These are phyloP conservation scores for Oreochromis tanganicae DNA, from an alignment of 2,113 vertebrate species.

Conservation along the genomic window DNA sequence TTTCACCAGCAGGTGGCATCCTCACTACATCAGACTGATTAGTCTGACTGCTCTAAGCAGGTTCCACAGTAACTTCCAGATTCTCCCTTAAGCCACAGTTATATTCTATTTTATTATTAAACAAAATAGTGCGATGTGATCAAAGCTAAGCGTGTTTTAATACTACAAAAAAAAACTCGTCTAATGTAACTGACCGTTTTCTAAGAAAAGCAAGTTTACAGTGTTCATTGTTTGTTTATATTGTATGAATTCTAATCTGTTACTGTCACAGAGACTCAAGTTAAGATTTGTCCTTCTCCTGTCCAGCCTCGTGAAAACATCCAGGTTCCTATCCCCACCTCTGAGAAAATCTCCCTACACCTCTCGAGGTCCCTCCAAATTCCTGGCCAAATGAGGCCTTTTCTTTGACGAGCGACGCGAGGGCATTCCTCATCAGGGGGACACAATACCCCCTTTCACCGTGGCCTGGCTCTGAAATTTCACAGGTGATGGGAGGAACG, in stretches of 20 bases:
- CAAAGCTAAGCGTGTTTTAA: neutral
- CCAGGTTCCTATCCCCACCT: conserved; percentile 50
- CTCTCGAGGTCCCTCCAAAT: conserved; percentile 92
- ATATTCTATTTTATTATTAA: neutral
- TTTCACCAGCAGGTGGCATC: conserved; percentile 76
- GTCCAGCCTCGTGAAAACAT: conserved; percentile 51
- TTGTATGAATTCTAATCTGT: neutral
- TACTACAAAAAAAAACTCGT: neutral
- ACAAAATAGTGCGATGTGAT: neutral
- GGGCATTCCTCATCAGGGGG: conserved; percentile 83
- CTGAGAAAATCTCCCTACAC: conserved; percentile 67
- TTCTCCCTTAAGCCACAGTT: neutral
- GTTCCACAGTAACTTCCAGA: neutral
- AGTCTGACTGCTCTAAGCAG: neutral
- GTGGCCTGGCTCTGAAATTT: conserved; percentile 84
- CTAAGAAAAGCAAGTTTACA: neutral
- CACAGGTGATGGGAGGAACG: conserved; percentile 92
- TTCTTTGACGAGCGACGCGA: conserved; percentile 80
- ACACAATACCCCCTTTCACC: conserved; percentile 95
- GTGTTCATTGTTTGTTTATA: neutral
- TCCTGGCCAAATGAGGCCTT: conserved; percentile 91
- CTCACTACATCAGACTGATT: conserved; percentile 43
- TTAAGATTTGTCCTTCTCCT: neutral
- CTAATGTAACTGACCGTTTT: neutral
- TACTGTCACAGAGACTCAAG: neutral